phyloP scores from a whole-genome alignment of 2,113 vertebrate species.

The Gymnarchus niloticus region DNA sequence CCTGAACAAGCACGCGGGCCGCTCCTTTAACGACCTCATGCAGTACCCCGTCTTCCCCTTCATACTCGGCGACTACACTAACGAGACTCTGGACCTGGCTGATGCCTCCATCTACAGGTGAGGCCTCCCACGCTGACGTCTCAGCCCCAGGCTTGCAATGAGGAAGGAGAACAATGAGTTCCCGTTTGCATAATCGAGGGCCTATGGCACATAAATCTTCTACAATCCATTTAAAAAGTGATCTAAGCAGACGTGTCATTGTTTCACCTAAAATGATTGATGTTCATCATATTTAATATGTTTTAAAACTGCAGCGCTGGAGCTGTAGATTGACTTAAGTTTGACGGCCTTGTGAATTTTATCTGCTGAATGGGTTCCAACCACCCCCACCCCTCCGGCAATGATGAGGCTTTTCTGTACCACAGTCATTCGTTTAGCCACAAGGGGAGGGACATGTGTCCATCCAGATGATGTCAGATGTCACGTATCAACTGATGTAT shows the following conservation, averaged over 20 bases:
- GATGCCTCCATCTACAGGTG: conserved; percentile 81
- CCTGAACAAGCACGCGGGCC: conserved; percentile 93
- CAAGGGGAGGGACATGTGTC: not conserved
- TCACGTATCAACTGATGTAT: not conserved
- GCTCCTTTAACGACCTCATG: conserved; percentile 98
- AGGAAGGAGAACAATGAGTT: not conserved
- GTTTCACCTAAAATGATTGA: not conserved
- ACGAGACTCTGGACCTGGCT: conserved; percentile 81
- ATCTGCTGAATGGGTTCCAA: no score
- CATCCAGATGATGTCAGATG: not conserved
- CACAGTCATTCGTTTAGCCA: no score
- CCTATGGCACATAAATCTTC: not conserved
- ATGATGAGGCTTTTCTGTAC: not conserved
- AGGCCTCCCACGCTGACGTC: not conserved
- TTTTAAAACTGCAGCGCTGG: not conserved
- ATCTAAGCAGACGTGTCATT: not conserved
- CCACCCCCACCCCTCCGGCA: not conserved
- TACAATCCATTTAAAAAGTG: not conserved
- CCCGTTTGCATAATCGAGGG: not conserved
- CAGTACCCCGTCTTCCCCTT: conserved; percentile 98
- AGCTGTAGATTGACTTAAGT: not conserved
- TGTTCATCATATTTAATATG: not conserved
- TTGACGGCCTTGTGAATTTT: no score
- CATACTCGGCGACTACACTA: conserved; percentile 86
- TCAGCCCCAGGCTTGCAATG: not conserved